Base-by-base conservation (phyloP, 2,888 invertebrate species). In the Drosophila recens region DNA sequence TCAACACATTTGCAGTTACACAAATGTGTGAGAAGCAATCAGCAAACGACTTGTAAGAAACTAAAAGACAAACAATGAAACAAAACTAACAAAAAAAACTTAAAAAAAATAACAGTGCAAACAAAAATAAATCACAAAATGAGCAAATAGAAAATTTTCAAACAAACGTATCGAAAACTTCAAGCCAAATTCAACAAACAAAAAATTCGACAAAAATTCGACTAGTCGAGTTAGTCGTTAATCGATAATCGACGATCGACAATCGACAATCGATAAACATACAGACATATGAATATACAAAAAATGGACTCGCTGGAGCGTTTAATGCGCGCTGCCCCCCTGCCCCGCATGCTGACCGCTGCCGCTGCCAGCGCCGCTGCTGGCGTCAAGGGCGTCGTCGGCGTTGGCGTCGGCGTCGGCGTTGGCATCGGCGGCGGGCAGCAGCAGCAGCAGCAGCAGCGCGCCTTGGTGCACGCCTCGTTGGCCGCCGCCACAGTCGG, bases 251-350 rank as follows among this genome's bases (percentile, higher is more conserved):
- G 72, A 58, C 49, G 70, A 30, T 9, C n/a, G 36, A 48, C 40
- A 63, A 75, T 1, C 36, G 23, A 58, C 30, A 62, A 54, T 1
- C n/a, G 34, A 52, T 36, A 33, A 6, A 43, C 17, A 4, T 4
- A 20, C 5, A 20, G 1, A 20, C 13, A 20, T 11, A 13, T 15
- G 17, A 17, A 75, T 33, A 64, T 49, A 27, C 56, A 68, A 45
- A 54, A 69, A 58, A 97, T 97, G 97, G 97, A 97, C 94, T 96
- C 96, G 89, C 93, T 97, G 93, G 96, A 97, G 92, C 95, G 96
- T 90, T 93, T 96, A 91, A 96, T 96, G 95, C 94, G 94, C 90
- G 95, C 96, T 91, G 94, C 94, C 73, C 95, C 96, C 91, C 93
- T 94, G 90, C 94, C 94, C 91, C 95, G 96, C 90, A 94, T 95